phyloP scores from a whole-genome alignment of 2,888 invertebrate species.

The Chrysolina americana region DNA sequence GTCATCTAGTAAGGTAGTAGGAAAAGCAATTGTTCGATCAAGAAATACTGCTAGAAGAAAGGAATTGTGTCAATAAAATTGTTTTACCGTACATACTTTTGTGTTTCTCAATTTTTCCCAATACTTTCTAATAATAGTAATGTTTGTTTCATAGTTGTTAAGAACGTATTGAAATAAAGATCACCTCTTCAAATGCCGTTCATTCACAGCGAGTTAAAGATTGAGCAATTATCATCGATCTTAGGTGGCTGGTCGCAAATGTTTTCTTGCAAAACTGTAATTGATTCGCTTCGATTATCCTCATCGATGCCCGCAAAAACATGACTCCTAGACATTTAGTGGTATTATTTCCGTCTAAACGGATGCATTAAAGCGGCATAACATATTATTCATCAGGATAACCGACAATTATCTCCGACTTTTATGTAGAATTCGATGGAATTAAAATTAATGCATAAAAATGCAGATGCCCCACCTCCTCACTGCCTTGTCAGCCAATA shows the following conservation, averaged over 20 bases:
- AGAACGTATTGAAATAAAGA: background rate
- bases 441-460: constrained; percentile 64
- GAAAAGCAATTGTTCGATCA: no score
- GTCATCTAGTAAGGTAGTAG: no score
- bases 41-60: no score
- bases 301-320: constrained; percentile 25
- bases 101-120: no score
- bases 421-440: constrained; percentile 49
- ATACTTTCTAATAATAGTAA: no score
- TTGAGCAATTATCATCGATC: constrained; percentile 1
- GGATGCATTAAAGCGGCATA: constrained; percentile 42
- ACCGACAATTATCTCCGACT: constrained; percentile 43
- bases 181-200: background rate
- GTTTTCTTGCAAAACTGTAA: background rate
- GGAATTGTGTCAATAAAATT: no score
- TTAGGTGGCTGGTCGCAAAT: background rate
- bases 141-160: background rate
- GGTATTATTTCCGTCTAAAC: constrained; percentile 40
- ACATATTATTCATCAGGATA: constrained; percentile 45
- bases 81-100: no score
- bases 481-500: constrained; percentile 61
- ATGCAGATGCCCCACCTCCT: constrained; percentile 61
- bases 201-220: background rate
- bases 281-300: constrained; percentile 25
- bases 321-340: constrained; percentile 38